Evolutionary conservation across 2,113 vertebrate genomes (phyloP).

Genomic region (Phalacrocorax carbo): DNA sequence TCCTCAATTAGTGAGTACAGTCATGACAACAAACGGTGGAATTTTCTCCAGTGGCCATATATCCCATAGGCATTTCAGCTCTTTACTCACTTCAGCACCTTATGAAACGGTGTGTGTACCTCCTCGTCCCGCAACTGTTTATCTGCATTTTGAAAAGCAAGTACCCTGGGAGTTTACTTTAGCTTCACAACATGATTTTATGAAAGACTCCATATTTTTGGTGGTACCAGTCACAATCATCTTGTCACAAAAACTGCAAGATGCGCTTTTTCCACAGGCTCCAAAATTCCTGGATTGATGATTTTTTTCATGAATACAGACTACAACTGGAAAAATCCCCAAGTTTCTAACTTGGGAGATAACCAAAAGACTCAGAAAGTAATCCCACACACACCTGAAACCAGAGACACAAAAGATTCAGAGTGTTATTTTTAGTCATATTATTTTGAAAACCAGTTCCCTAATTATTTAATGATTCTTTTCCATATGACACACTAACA

Average conservation of each 20-base stretch:
- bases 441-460: background rate
- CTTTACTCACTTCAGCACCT: background rate
- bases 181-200: background rate
- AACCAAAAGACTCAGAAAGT: background rate
- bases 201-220: background rate
- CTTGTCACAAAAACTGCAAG: background rate
- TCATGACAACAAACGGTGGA: background rate
- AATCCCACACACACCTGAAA: background rate
- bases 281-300: background rate
- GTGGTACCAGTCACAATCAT: background rate
- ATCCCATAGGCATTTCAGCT: background rate
- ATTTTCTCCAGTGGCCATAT: background rate
- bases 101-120: accelerated
- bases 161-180: background rate
- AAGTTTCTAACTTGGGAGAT: background rate
- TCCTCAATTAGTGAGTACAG: background rate
- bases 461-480: background rate
- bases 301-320: background rate
- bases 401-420: background rate
- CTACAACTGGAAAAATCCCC: background rate
- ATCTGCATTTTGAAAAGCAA: background rate
- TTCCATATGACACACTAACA: background rate
- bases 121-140: background rate
- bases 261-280: background rate
- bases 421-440: background rate